Base-by-base conservation (phyloP, 2,888 invertebrate genomes). In the Epirrhoe alternata region DNA sequence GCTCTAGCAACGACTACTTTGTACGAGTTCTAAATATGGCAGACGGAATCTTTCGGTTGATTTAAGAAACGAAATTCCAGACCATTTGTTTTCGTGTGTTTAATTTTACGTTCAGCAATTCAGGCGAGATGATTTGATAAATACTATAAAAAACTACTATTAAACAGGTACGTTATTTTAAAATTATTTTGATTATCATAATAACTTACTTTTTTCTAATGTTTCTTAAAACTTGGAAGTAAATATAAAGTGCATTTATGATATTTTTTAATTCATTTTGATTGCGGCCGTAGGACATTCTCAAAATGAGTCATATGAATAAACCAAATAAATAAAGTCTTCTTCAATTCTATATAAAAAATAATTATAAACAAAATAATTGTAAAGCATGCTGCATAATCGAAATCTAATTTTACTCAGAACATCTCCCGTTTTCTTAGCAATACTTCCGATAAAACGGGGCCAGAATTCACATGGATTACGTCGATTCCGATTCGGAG, bases 371-470 rank as follows among this genome's bases (percentile, higher is more conserved):
- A n/a, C 33, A 17, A 14, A 47, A 47, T 3, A 5, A n/a, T 30
- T 24, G 24, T 24, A 24, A 24, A 24, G 24, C 24, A 24, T 24
- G 24, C 0, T 55, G 16, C 45, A 51, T 24, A 24, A 24, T 24
- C 24, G 24, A 24, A 24, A 24, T 24, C 24, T 24, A 24, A 24
- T 24, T 24, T 24, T 24, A 1, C 24, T 24, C 3, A 24, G 24
- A 24, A 24, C 24, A 24, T 24, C 24, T 24, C 24, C 24, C 1
- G 24, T 24, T 24, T 24, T 24, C 10, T 38, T 38, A 0, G 35
- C 35, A 38, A 38, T 47, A 52, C 14, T 17, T 53, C 79, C 76
- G 73, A 80, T 78, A 77, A 75, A 78, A 74, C 70, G 72, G 73
- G 68, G 52, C 60, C 64, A 66, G 68, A 42, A 74, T 75, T 74